phyloP scores from a whole-genome alignment of 2,797 vertebrate species.

The Coreius guichenoti region DNA sequence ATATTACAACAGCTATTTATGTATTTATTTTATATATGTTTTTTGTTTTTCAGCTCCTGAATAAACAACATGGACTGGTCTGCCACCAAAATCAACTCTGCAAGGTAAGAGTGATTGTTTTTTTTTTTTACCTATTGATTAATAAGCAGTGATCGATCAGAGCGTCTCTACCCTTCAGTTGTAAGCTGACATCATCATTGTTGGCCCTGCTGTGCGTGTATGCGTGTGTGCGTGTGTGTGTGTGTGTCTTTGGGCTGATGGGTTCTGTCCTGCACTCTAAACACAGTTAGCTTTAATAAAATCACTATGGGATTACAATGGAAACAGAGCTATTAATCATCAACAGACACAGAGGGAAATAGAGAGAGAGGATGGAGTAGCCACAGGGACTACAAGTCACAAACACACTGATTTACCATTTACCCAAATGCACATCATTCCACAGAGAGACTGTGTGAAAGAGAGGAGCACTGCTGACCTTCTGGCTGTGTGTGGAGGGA shows the following conservation, averaged over 20 bases:
- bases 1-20: not conserved
- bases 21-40: not conserved
- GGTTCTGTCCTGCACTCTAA: not conserved
- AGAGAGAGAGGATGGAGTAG: not conserved
- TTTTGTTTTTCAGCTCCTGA: not conserved
- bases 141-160: not conserved
- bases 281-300: constrained; percentile 1
- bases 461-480: not conserved
- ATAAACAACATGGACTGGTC: not conserved
- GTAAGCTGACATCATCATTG: not conserved
- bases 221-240: constrained; percentile 11
- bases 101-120: not conserved
- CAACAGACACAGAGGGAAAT: not conserved
- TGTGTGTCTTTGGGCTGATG: not conserved
- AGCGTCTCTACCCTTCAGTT: not conserved
- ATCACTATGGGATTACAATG: constrained; percentile 36
- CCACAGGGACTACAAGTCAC: not conserved
- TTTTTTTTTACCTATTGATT: not conserved
- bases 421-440: constrained; percentile 44
- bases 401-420: constrained; percentile 3
- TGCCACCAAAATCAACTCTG: not conserved
- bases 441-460: constrained; percentile 45
- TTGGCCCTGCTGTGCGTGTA: not conserved
- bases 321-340: constrained; percentile 63
- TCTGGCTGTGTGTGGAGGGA: not conserved